Evolutionary conservation across 2,888 invertebrate species (phyloP), one percentile per base, ranked within the genome.

Genomic region (Drosophila gaucha): DNA sequence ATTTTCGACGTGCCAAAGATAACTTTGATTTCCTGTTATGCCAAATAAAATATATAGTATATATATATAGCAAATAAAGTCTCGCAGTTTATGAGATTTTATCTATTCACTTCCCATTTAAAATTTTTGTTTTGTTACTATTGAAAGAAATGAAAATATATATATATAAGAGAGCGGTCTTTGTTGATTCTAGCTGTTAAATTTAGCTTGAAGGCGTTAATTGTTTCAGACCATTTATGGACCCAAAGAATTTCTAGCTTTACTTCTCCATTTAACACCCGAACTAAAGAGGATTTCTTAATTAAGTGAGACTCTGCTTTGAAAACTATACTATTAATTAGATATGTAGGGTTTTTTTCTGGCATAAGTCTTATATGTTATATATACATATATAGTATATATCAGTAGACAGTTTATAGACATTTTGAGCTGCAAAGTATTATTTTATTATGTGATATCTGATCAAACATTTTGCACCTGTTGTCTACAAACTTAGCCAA

Each of bases 131-230:
- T 14, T 9, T 9, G 30, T 18, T 22, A 14, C 31, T 49, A 0
- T 46, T 28, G 9, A 51, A n/a, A 12, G 33, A 30, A 28, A 18
- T n/a, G 3, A 46, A 33, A 33, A 26, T n/a, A n/a, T n/a, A 2
- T 10, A 2, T 22, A 22, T 35, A 16, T 24, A 44, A 50, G 14
- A 44, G 33, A 54, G 9, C 26, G 18, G 26, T 8, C 31, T n/a
- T 35, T 33, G 22, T 49, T 52, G 20, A 18, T 28, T 75, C 8
- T 18, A 24, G 20, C 44, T 74, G 57, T 51, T 59, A 62, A 74
- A 71, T 76, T 62, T 62, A 76, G 72, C 76, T 49, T 67, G 49
- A 67, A 63, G 58, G 58, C 62, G 74, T 60, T 73, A 73, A 73
- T 71, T 71, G 60, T n/a, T 16, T 36, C 12, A 30, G 38, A 10